These are phyloP conservation scores for Manis pentadactyla DNA, from an alignment of 2,797 vertebrate genomes.

Conservation along the genomic window DNA sequence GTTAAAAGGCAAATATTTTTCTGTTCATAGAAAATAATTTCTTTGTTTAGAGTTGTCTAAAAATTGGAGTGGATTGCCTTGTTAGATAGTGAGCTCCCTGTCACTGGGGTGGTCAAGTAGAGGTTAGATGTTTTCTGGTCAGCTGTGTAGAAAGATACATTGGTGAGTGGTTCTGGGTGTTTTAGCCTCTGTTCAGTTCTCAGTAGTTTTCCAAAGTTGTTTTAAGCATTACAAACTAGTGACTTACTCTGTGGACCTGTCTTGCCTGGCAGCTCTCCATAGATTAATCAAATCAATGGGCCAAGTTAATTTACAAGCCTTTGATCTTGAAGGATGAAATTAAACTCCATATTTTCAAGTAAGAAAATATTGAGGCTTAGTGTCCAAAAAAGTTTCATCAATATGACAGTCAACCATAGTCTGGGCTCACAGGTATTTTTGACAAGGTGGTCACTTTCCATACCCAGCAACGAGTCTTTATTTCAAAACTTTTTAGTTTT, in stretches of 20 bases:
- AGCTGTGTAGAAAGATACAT: constrained; percentile 4
- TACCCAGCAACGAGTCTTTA: not conserved
- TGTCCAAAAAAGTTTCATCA: constrained; percentile 40
- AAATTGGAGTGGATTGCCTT: constrained; percentile 35
- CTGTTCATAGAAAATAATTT: not conserved
- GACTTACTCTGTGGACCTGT: constrained; percentile 51
- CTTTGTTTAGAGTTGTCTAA: constrained; percentile 54
- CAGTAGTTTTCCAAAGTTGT: constrained; percentile 54
- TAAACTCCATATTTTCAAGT: constrained; percentile 56
- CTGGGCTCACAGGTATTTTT: constrained; percentile 50
- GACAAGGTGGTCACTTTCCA: constrained; percentile 53
- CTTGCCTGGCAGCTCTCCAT: constrained; percentile 56
- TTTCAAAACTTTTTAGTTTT: constrained; percentile 44
- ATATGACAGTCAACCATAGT: not conserved
- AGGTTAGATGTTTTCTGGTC: constrained; percentile 27
- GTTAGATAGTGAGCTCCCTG: constrained; percentile 1
- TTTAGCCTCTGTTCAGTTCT: constrained; percentile 58
- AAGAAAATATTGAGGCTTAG: constrained; percentile 61
- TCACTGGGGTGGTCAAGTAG: constrained; percentile 28
- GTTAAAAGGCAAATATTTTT: constrained; percentile 25
- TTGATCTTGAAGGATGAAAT: constrained; percentile 74
- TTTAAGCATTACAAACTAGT: constrained; percentile 53
- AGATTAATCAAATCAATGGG: constrained; percentile 57
- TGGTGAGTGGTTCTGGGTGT: constrained; percentile 21
- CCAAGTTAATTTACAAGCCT: constrained; percentile 66